Percentiles rank a stretch among this genome's conserved stretches.
phyloP scores from a whole-genome alignment of 2,888 invertebrate species.

The Tenthredo mesomela region DNA sequence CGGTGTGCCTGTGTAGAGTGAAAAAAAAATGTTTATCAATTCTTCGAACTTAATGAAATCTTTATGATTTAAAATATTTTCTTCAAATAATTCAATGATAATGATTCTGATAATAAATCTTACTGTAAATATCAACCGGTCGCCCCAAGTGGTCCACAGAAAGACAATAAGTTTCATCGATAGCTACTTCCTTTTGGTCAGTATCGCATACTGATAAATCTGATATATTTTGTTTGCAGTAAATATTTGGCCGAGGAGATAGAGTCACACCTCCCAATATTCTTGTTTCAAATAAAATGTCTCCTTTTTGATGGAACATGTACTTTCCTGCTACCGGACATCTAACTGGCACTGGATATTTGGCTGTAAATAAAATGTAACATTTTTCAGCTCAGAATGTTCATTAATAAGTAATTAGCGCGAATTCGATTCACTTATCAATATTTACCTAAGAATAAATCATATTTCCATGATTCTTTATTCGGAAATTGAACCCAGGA shows the following conservation, averaged over 20 bases:
- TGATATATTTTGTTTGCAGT: conserved; percentile 95
- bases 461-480: conserved; percentile 91
- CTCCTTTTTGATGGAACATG: conserved; percentile 95
- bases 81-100: neutral
- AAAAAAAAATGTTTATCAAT: neutral
- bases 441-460: conserved; percentile 84
- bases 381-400: neutral
- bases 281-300: conserved; percentile 93
- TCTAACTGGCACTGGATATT: conserved; percentile 93
- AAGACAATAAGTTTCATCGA: conserved; percentile 97
- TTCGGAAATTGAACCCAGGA: conserved; percentile 96
- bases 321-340: conserved; percentile 99
- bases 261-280: conserved; percentile 97
- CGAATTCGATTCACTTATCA: conserved; percentile 60
- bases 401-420: conserved; percentile 55
- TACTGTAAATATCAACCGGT: conserved; percentile 96
- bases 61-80: neutral
- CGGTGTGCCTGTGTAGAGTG: conserved; percentile 84
- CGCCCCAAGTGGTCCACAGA: conserved; percentile 97
- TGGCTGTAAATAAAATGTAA: conserved; percentile 78
- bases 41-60: neutral
- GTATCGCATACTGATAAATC: conserved; percentile 97
- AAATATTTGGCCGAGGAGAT: conserved; percentile 94
- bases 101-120: conserved; percentile 57
- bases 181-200: conserved; percentile 95